Evolutionary conservation across 2,888 invertebrate species (phyloP), one percentile per base, ranked within the genome.

Genomic region (Campopleginae sp.): DNA sequence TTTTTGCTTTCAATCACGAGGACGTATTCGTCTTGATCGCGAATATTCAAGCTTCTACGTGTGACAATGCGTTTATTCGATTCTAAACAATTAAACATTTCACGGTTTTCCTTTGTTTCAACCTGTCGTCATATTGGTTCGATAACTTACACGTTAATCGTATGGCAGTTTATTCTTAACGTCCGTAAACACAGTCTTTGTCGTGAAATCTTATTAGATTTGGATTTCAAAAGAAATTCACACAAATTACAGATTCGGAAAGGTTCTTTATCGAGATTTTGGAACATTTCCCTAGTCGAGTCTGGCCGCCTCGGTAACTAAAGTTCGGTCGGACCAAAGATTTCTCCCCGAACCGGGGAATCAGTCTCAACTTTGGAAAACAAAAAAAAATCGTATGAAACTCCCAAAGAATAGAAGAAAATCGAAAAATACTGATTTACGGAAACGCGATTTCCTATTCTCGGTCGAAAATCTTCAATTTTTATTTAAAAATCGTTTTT

Each of bases 101-200:
- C 51, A 38, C 27, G 58, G 27, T 68, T 74, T 81, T 80, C 74
- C 75, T 82, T 61, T 81, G 12, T 12, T 65, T 76, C 6, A 33
- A 51, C 17, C 12, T 23, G 33, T 86, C 70, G 71, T 83, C 80
- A 27, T 82, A 58, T 68, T 61, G 46, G 68, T 81, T 82, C 82
- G 75, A 48, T 44, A 85, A 79, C 86, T 48, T 84, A 80, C 84
- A 82, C 86, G 68, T 85, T 81, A 75, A 58, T 82, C 82, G 82
- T 88, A 88, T 89, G 89, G 90, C 89, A 90, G 88, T 89, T 81
- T 44, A 86, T 81, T 66, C 75, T 80, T 87, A 58, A 61, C 66
- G 68, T 66, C 38, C 46, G 58, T 77, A 44, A 23, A 27, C 84
- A 77, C 79, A 79, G 79, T 82, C 74, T 86, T 83, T 66, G 46